Evolutionary conservation across 2,113 vertebrate species (phyloP), one percentile per base, ranked within the genome.

Genomic region (Crocuta crocuta): DNA sequence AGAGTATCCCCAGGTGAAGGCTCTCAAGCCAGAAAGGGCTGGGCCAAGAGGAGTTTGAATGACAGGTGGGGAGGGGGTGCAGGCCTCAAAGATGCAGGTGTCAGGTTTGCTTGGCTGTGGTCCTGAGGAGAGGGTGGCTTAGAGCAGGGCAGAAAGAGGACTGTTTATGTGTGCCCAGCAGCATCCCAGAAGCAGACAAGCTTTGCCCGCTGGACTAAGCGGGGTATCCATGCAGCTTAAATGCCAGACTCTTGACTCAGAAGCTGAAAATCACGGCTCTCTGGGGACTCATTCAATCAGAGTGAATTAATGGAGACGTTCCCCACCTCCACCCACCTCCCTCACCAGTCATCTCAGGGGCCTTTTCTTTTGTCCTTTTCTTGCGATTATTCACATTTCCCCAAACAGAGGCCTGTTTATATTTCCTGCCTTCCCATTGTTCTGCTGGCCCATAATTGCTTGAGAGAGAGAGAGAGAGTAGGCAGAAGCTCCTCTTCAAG

Each of bases 241-340:
- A 82, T 95, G 89, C 58, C 93, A 82, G 35, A 88, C 50, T 39
- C 16, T 28, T 92, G 95, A 71, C 80, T 91, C 87, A 86, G 81
- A 92, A 73, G 81, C 66, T 71, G 65, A 55, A 58, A 90, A 33
- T 53, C 65, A n/a, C 50, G 28, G 65, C 86, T 96, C 33, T n/a
- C 9, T 5, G 58, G 26, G 26, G 70, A 71, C 35, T 89, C 71
- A 78, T 61, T 86, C 82, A 93, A 74, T 93, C n/a, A 31, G 48
- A 78, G 76, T 70, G 76, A 95, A 48, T 94, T 58, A 85, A 85
- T 78, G 39, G 61, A 88, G 85, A 2, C 58, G 13, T 58, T 92
- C 84, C 76, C 85, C 45, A n/a, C 73, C 1, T 50, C 91, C 78
- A n/a, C 92, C 89, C 86, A 82, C 82, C 70, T 83, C 19, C 85